Evolutionary conservation across 2,888 invertebrate genomes (phyloP), one percentile per base, ranked within the genome.

Genomic region (Troides aeacus): DNA sequence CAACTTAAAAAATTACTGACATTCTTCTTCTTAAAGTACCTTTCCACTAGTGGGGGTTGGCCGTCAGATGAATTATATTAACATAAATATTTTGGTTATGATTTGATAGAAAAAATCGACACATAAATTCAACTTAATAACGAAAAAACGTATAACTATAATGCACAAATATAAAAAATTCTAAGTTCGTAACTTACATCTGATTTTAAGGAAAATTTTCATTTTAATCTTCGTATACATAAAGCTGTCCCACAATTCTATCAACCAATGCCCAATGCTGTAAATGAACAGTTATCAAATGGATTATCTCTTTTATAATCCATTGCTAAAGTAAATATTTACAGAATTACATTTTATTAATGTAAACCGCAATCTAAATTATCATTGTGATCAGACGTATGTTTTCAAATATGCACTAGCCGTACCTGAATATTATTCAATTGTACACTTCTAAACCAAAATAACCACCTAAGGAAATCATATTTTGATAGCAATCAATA

Each of bases 241-340:
- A 57, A 57, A 57, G n/a, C 7, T 21, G 57, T 21, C 57, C 1
- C 21, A 57, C 57, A 21, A 57, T 18, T 57, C 57, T 57, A 21
- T 21, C 2, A 21, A 21, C n/a, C 57, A 21, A 50, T 17, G 1
- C 18, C n/a, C 21, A 21, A 57, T 21, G n/a, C 57, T 57, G 21
- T n/a, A 70, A 70, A 70, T 62, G 66, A 70, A 70, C 50, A 8
- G 30, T 17, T 61, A 23, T 12, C 6, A 39, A 64, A 36, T 59
- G n/a, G 21, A 30, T 59, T 36, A 66, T 46, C 23, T n/a, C 36
- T 66, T 65, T 70, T 70, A 70, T 70, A 66, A 66, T 57, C 30
- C 66, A 58, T 62, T 69, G 46, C 66, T 21, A 39, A 63, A 30
- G 63, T n/a, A 59, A 24, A 42, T 63, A 58, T 46, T 59, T 62